Percentiles rank a stretch among this genome's conserved stretches.
phyloP scores from a whole-genome alignment of 2,888 invertebrate species.

The Napeogenes inachia region DNA sequence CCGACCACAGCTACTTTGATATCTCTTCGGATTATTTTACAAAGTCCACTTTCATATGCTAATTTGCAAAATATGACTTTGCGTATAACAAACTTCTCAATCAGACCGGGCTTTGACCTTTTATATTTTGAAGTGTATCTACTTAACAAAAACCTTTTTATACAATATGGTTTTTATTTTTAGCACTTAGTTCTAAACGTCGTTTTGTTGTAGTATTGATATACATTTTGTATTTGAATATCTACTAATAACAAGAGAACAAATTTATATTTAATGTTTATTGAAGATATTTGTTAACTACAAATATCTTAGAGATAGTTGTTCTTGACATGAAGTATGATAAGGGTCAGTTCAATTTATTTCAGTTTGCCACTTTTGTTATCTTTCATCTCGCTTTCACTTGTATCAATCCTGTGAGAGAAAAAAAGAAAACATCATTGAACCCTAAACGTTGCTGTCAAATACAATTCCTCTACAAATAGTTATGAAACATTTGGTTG shows the following conservation, averaged over 20 bases:
- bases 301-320: conserved; percentile 25
- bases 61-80: conserved; percentile 15
- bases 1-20: conserved; percentile 29
- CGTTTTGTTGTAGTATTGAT: too few relatives aligned
- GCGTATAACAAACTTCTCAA: neutral
- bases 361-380: conserved; percentile 35
- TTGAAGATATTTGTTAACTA: conserved; percentile 13
- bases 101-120: neutral
- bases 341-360: conserved; percentile 59
- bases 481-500: conserved; percentile 32
- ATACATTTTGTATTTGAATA: too few relatives aligned
- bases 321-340: conserved; percentile 40
- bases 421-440: conserved; percentile 29
- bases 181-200: too few relatives aligned
- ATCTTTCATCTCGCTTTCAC: conserved; percentile 35
- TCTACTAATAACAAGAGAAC: too few relatives aligned
- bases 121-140: too few relatives aligned
- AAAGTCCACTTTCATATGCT: conserved; percentile 25
- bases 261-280: neutral
- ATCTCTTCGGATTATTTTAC: conserved; percentile 23
- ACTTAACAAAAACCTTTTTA: too few relatives aligned
- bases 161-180: too few relatives aligned
- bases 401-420: conserved; percentile 19
- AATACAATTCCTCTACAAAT: conserved; percentile 52
- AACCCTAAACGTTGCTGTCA: conserved; percentile 38